A percentile compares a stretch with the other conserved stretches of the same genome.
Conservation (phyloP, 2,888 invertebrate species). For the Phyto melanocephala region DNA sequence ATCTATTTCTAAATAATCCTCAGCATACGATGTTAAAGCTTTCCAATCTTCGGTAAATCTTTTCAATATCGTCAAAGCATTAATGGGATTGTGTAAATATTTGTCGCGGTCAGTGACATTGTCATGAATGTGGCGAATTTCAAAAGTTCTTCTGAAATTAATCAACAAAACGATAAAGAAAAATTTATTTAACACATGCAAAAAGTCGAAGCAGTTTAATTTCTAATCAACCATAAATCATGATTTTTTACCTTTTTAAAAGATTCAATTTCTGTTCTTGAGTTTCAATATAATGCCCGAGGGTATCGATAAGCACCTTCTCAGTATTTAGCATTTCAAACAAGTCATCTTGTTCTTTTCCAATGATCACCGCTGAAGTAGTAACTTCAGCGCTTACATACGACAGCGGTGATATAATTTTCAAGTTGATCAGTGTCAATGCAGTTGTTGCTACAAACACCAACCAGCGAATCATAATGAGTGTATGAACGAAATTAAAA, state of each 20-base stretch:
- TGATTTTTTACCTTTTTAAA: conserved; percentile 67
- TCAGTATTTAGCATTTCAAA: conserved; percentile 70
- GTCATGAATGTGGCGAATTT: conserved; percentile 69
- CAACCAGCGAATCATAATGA: conserved; percentile 25
- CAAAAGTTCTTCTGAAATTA: conserved; percentile 62
- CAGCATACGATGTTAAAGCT: conserved; percentile 82
- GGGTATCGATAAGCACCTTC: conserved; percentile 69
- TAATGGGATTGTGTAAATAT: conserved; percentile 90
- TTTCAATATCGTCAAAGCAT: conserved; percentile 94
- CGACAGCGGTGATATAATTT: not conserved
- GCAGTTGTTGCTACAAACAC: conserved; percentile 12
- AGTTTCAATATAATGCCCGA: conserved; percentile 70
- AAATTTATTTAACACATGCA: not conserved
- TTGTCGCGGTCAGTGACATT: conserved; percentile 67
- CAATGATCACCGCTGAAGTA: not conserved
- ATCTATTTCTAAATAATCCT: conserved; percentile 57
- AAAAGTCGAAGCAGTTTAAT: not conserved
- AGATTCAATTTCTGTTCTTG: conserved; percentile 68
- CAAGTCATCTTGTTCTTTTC: conserved; percentile 63
- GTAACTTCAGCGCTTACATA: conserved; percentile 21
- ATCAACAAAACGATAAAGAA: not conserved
- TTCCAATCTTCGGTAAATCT: conserved; percentile 91
- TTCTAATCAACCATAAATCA: not conserved
- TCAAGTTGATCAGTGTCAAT: not conserved
- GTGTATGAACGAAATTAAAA: not conserved